Percentiles rank a stretch among this genome's conserved stretches.
phyloP scores from a whole-genome alignment of 2,797 vertebrate species.

The Neosilurus mollespiculum region DNA sequence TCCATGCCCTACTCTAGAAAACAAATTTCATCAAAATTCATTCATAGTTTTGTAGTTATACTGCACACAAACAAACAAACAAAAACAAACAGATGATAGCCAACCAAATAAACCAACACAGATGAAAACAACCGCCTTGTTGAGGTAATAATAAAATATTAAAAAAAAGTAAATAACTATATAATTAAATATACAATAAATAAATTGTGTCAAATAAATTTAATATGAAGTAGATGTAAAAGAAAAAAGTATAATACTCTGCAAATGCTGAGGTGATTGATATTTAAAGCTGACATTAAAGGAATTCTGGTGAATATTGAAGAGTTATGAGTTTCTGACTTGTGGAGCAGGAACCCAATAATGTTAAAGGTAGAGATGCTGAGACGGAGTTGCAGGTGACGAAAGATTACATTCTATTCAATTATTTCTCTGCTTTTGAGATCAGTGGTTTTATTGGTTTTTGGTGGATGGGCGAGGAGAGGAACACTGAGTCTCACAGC shows the following conservation, averaged over 20 bases:
- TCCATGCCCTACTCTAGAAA: no score
- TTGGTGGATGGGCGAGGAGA: neutral
- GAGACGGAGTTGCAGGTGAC: slow-evolving; percentile 2
- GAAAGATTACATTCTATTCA: neutral
- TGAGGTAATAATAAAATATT: no score
- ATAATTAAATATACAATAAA: no score
- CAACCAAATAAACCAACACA: no score
- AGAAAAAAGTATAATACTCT: no score
- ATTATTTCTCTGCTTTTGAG: slow-evolving; percentile 2
- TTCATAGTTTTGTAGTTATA: no score
- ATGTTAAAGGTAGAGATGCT: neutral
- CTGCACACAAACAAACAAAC: no score
- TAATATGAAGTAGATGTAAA: neutral
- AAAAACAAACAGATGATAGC: no score
- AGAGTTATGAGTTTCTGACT: slow-evolving; percentile 1
- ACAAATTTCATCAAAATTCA: no score
- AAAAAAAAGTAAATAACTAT: no score
- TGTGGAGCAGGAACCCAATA: slow-evolving; percentile 8
- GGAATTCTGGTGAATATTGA: neutral
- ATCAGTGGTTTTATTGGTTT: neutral
- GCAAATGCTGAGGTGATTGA: neutral
- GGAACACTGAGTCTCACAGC: neutral
- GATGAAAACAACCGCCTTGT: no score
- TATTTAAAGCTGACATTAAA: slow-evolving; percentile 6
- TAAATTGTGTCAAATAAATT: neutral